Evolutionary conservation across 1,140 invertebrate species (phyloP).

Genomic region (Asobara japonica): DNA sequence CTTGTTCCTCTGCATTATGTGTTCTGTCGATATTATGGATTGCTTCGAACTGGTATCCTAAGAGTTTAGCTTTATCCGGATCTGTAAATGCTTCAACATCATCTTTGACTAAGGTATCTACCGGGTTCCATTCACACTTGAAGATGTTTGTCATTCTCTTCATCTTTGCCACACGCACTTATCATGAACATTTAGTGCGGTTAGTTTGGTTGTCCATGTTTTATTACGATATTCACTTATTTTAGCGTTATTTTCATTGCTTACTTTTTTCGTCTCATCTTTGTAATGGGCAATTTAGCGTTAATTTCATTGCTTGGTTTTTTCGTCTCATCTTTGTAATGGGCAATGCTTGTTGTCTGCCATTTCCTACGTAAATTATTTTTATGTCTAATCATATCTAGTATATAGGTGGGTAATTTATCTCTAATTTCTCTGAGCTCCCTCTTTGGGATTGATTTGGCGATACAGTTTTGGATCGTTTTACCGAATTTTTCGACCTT

Average conservation of each 20-base stretch:
- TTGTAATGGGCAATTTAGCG: conserved; percentile 25
- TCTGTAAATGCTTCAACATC: conserved; percentile 32
- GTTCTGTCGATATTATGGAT: conserved; percentile 42
- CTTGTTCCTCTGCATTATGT: conserved; percentile 39
- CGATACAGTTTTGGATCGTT: conserved; percentile 25
- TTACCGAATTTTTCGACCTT: conserved; percentile 33
- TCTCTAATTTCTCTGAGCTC: conserved; percentile 13
- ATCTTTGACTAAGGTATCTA: conserved; percentile 33
- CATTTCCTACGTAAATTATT: conserved; percentile 39
- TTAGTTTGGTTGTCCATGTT: conserved; percentile 32
- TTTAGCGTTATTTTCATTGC: conserved; percentile 29
- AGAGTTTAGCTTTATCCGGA: conserved; percentile 42
- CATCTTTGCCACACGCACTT: conserved; percentile 42
- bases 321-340: conserved; percentile 22
- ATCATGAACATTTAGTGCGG: conserved; percentile 38
- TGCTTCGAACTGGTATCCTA: conserved; percentile 42
- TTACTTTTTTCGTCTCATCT: conserved; percentile 1
- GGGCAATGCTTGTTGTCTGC: conserved; percentile 33
- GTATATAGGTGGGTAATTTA: conserved; percentile 21
- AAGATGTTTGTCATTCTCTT: conserved; percentile 46
- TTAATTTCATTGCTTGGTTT: conserved; percentile 26
- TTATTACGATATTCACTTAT: conserved; percentile 38
- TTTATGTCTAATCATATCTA: conserved; percentile 32
- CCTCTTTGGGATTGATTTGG: conserved; percentile 21
- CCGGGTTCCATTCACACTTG: conserved; percentile 33